Conservation (phyloP, 2,113 vertebrate species). For the Gobio gobio region DNA sequence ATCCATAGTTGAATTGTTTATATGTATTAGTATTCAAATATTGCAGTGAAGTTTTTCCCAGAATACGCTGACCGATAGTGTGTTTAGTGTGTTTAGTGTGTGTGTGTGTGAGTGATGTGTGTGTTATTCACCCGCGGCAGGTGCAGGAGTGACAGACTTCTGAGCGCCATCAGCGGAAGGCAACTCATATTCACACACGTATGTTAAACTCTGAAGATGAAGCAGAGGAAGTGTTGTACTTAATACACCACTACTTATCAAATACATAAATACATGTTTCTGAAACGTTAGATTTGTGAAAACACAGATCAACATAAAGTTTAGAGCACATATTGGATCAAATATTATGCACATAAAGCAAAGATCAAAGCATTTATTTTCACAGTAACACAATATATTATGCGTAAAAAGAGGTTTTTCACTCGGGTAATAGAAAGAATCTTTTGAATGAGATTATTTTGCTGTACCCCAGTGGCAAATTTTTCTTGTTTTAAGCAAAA, state of each 20-base stretch:
- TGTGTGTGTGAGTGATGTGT: not conserved
- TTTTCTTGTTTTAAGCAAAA: no score
- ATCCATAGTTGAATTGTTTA: not conserved
- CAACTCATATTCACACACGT: slow-evolving; percentile 74
- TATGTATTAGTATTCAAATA: not conserved
- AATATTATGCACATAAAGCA: no score
- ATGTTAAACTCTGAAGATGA: slow-evolving; percentile 66
- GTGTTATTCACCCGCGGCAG: slow-evolving; percentile 64
- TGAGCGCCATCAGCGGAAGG: slow-evolving; percentile 59
- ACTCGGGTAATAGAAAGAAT: no score
- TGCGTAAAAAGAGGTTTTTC: no score
- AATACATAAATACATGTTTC: not conserved
- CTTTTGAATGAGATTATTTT: no score
- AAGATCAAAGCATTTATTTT: no score
- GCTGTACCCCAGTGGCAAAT: no score
- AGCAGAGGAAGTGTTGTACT: not conserved
- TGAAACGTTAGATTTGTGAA: not conserved
- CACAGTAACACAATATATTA: no score
- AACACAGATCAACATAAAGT: no score
- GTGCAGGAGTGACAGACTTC: slow-evolving; percentile 17
- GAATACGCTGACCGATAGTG: not conserved
- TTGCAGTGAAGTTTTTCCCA: not conserved
- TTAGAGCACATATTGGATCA: no score
- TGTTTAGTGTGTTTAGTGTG: no score
- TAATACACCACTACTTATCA: not conserved